Base-by-base conservation (phyloP, 1,140 invertebrate species). In the Stenopsyche tienmushanensis region DNA sequence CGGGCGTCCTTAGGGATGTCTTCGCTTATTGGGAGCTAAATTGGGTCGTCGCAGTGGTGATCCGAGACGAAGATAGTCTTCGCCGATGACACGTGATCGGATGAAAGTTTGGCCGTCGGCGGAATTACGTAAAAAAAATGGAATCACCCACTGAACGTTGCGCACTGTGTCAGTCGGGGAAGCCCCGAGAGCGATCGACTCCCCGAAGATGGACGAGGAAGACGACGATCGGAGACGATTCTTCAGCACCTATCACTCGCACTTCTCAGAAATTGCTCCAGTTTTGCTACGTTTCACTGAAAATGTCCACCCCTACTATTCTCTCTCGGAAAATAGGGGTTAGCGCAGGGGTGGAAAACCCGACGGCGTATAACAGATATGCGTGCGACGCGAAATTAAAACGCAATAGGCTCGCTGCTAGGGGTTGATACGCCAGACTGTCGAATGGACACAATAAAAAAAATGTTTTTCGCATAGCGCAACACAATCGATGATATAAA, bases 281-380 rank as follows among this genome's bases (percentile, higher is more conserved):
- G 54, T 13, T 10, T 42, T 20, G 54, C 24, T 34, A 34, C 57
- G 29, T 23, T 25, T 18, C 42, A 15, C 57, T 23, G 57, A 60
- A 57, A 60, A 60, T 60, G 57, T 47, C 57, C 57, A 42, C 57
- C 57, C 41, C 23, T 13, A 60, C 57, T 60, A 42, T 47, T 18
- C 39, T 23, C 42, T 10, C 3, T 24, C 7, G 57, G 42, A 39
- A 60, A 60, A 60, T 39, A 23, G 54, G 54, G 54, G 54, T 57
- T 57, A 57, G 39, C 20, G 54, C 17, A 21, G 17, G 21, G 34
- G 54, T 23, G n/a, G 54, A 10, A 2, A 42, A 42, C 54, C 34
- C 26, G 34, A 13, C 39, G 34, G 18, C 20, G 54, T 18, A 21
- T 29, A 2, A 21, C 3, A 17, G 18, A 13, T 13, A 2, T 44